Base-by-base conservation (phyloP, 1,140 invertebrate genomes). In the Macrocentrus cingulum region DNA sequence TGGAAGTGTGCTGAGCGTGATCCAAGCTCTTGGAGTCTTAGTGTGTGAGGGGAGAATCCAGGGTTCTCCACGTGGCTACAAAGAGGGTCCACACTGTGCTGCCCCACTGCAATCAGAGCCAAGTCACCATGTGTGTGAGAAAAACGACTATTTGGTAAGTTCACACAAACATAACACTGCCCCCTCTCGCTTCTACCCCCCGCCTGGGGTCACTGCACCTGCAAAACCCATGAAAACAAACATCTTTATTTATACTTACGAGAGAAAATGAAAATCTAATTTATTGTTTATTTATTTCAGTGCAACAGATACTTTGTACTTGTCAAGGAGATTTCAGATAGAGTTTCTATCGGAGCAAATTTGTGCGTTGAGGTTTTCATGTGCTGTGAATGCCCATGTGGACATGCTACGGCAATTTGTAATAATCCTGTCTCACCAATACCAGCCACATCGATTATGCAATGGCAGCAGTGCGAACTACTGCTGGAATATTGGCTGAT, bases 401-500 rank as follows among this genome's bases (percentile, higher is more conserved):
- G 84, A 46, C 70, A 80, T 25, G 75, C 80, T 32, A 82, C 80
- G 51, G 71, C 80, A 2, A 81, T 81, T 36, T 75, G 70, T 56
- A 74, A 79, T 50, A 68, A 77, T 59, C 75, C 74, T 48, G 65
- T 72, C 45, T 68, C 65, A 13, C 63, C 68, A n/a, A 66, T 69
- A 34, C 65, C 69, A 53, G 65, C 65, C 64, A 66, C 65, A 64
- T 62, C 68, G 19, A 70, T 77, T 58, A 64, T 70, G 32, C 68
- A 74, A 60, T 76, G 74, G 75, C 64, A 78, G 62, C 66, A 73
- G 62, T 72, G 78, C 45, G 81, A 81, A 60, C 74, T 87, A 60
- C 76, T 91, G 13, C 71, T 91, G 59, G 90, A 91, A 72, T 86
- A 89, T 67, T 91, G 90, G 90, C 86, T 83, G 48, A 83, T 91